These are phyloP conservation scores for Oryzaephilus surinamensis DNA, from an alignment of 1,140 invertebrate genomes.

Conservation along the genomic window DNA sequence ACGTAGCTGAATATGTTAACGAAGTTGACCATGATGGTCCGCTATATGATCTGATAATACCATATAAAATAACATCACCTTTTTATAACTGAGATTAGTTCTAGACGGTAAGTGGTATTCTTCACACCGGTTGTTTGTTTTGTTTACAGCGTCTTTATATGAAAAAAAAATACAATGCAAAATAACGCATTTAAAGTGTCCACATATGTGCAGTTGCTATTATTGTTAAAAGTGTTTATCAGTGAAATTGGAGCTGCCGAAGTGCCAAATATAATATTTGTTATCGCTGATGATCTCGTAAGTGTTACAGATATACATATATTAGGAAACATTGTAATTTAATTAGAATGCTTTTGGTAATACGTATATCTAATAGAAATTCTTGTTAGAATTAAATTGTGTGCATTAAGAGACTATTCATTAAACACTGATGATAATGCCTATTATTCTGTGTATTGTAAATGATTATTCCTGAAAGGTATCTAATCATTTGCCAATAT, in stretches of 20 bases:
- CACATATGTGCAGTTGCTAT: not conserved
- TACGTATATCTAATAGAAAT: not conserved
- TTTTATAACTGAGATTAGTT: not conserved
- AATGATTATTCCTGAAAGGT: not conserved
- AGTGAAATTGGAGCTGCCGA: conserved; percentile 7
- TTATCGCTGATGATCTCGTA: conserved; percentile 52
- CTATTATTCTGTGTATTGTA: not conserved
- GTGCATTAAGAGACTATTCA: not conserved
- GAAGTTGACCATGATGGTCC: conserved; percentile 12
- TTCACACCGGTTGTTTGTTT: too few relatives aligned
- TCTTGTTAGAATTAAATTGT: conserved; percentile 1
- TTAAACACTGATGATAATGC: conserved; percentile 1
- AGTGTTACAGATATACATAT: conserved; percentile 13
- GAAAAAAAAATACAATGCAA: not conserved
- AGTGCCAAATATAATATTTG: conserved; percentile 45
- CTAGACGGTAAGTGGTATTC: too few relatives aligned
- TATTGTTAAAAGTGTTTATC: not conserved
- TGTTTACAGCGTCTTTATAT: not conserved
- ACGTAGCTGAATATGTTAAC: conserved; percentile 16
- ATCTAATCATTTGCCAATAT: not conserved
- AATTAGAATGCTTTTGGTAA: conserved; percentile 4
- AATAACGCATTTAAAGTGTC: not conserved
- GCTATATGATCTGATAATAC: too few relatives aligned
- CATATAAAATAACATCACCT: too few relatives aligned
- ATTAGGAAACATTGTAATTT: not conserved